phyloP scores from a whole-genome alignment of 2,797 vertebrate genomes.

The Manis javanica region DNA sequence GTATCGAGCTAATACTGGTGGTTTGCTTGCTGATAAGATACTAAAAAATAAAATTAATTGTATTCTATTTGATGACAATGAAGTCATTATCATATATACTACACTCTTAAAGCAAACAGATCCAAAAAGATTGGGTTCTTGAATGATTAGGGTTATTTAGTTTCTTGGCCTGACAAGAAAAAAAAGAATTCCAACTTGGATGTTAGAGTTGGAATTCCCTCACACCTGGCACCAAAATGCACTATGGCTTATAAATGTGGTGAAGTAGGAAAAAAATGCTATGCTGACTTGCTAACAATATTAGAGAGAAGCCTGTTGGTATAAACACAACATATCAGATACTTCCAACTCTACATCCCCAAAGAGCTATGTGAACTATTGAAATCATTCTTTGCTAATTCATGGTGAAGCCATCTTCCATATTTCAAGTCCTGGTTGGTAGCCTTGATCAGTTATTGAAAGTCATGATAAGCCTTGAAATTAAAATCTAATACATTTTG shows the following conservation, averaged over 20 bases:
- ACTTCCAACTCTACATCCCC: background rate
- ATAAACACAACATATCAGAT: conserved; percentile 28
- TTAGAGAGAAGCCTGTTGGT: conserved; percentile 32
- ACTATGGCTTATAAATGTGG: conserved; percentile 64
- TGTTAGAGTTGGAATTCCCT: conserved; percentile 76
- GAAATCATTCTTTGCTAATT: background rate
- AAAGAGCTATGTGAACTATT: background rate
- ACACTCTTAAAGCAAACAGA: conserved; percentile 85
- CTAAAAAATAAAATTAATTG: conserved; percentile 92
- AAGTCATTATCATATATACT: conserved; percentile 90
- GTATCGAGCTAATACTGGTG: conserved; percentile 89
- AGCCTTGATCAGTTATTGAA: background rate
- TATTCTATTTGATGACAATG: conserved; percentile 91
- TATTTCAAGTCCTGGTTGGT: background rate
- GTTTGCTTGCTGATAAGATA: conserved; percentile 91
- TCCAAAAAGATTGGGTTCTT: conserved; percentile 80
- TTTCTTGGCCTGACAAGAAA: conserved; percentile 53
- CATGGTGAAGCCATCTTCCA: background rate
- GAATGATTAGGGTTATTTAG: conserved; percentile 64
- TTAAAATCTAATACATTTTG: background rate
- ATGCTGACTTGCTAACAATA: conserved; percentile 56
- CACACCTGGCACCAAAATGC: conserved; percentile 69
- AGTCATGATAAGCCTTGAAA: conserved; percentile 4
- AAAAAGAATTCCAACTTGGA: conserved; percentile 53
- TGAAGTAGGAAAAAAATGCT: background rate